Conservation (phyloP, 1,140 invertebrate species). For the Lepeophtheirus salmonis region DNA sequence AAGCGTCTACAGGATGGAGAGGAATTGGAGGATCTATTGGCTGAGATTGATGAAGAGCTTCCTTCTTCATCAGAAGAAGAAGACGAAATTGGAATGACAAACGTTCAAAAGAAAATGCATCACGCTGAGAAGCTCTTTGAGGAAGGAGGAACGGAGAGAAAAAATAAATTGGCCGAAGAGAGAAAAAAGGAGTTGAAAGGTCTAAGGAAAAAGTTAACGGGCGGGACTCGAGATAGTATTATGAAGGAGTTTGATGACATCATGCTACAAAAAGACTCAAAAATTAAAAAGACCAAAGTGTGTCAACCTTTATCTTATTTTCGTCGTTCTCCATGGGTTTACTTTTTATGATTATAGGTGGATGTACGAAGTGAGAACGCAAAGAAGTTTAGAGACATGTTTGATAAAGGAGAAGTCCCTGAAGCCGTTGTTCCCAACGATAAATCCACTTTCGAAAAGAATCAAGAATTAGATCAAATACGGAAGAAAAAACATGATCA, state of each 20-base stretch:
- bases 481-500: neutral
- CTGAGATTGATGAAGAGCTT: constrained; percentile 18
- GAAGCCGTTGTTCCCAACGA: constrained; percentile 3
- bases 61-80: constrained; percentile 7
- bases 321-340: neutral
- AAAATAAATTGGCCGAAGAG: neutral
- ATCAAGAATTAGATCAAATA: constrained; percentile 10
- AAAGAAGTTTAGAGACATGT: constrained; percentile 17
- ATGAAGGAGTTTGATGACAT: constrained; percentile 9
- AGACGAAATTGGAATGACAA: neutral
- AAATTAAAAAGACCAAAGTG: constrained; percentile 13
- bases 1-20: constrained; percentile 15
- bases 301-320: neutral
- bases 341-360: constrained; percentile 4
- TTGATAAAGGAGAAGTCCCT: constrained; percentile 16
- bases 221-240: neutral
- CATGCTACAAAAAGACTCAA: neutral
- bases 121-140: constrained; percentile 15
- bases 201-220: neutral
- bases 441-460: constrained; percentile 5
- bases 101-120: constrained; percentile 15
- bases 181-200: constrained; percentile 13
- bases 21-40: constrained; percentile 16
- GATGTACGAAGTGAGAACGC: constrained; percentile 17
- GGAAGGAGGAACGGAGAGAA: constrained; percentile 1